A percentile compares a stretch with the other conserved stretches of the same genome.
Evolutionary conservation across 1,140 invertebrate species (phyloP).

Genomic region (Drosophila albomicans): DNA sequence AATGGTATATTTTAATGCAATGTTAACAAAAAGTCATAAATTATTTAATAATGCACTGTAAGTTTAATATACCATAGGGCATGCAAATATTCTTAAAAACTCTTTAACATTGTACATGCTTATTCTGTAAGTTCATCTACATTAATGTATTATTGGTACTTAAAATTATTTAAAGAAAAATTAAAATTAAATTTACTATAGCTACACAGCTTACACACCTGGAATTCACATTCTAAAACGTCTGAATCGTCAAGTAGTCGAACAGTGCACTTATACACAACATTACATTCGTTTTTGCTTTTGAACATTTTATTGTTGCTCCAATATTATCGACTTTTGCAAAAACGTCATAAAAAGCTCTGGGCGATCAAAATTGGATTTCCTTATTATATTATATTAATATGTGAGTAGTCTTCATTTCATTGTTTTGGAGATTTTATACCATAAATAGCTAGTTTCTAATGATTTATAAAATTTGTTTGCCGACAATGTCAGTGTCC

Average conservation of each 20-base stretch:
- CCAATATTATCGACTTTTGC: slow-evolving; percentile 48
- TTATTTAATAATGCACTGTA: background rate
- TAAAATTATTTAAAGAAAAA: too few relatives aligned
- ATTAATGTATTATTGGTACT: too few relatives aligned
- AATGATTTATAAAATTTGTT: slow-evolving; percentile 50
- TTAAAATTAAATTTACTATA: too few relatives aligned
- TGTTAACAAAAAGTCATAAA: background rate
- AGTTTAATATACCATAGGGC: background rate
- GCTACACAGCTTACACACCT: slow-evolving; percentile 87
- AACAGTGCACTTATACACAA: slow-evolving; percentile 97
- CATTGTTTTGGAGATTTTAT: slow-evolving; percentile 33
- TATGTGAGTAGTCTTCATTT: slow-evolving; percentile 16
- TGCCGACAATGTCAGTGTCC: slow-evolving; percentile 70
- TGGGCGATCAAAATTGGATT: background rate
- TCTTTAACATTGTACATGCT: too few relatives aligned
- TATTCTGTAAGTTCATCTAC: too few relatives aligned
- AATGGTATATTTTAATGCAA: background rate
- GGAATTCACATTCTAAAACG: slow-evolving; percentile 97
- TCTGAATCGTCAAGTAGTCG: slow-evolving; percentile 97
- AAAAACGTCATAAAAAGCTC: slow-evolving; percentile 25
- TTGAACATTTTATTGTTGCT: slow-evolving; percentile 86
- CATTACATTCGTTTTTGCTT: slow-evolving; percentile 91
- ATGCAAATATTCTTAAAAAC: too few relatives aligned
- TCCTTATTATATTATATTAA: slow-evolving; percentile 24
- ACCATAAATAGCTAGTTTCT: slow-evolving; percentile 28